Conservation (phyloP, 2,888 invertebrate species). For the Imbricaverruca yamaguchii region DNA sequence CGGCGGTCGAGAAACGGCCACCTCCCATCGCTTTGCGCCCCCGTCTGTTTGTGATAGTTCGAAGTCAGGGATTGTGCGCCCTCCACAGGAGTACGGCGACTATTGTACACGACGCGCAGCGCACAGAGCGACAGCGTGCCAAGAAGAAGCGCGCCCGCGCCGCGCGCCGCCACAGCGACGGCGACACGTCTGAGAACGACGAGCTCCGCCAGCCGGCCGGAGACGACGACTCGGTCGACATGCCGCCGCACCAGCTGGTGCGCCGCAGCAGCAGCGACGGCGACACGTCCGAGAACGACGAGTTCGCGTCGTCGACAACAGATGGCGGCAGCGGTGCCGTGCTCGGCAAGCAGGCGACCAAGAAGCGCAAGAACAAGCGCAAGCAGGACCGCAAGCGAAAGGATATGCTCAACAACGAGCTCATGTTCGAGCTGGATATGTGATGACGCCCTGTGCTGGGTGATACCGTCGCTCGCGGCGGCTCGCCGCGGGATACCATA, state of each 20-base stretch:
- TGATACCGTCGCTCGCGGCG: not conserved
- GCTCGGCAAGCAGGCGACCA: not conserved
- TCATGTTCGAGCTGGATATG: conserved; percentile 6
- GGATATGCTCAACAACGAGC: conserved; percentile 10
- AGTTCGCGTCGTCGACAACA: not conserved
- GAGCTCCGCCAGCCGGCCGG: not conserved
- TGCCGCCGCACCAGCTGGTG: not conserved
- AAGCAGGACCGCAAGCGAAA: not conserved
- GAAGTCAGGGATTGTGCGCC: no score
- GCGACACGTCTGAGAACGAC: conserved; percentile 15
- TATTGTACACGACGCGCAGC: not conserved
- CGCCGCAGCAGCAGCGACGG: conserved; percentile 4
- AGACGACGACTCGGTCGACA: not conserved
- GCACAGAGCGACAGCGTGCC: not conserved
- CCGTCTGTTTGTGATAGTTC: no score
- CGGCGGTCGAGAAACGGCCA: no score
- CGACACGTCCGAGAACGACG: conserved; percentile 11
- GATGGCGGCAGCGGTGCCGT: not conserved
- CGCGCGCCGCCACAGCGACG: conserved; percentile 14
- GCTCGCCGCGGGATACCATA: not conserved
- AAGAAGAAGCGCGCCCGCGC: conserved; percentile 10
- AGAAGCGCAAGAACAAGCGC: conserved; percentile 7
- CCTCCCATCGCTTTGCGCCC: no score
- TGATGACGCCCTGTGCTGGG: not conserved
- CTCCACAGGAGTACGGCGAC: not conserved